Base-by-base conservation (phyloP, 2,797 vertebrate genomes). In the Propithecus perrieri region DNA sequence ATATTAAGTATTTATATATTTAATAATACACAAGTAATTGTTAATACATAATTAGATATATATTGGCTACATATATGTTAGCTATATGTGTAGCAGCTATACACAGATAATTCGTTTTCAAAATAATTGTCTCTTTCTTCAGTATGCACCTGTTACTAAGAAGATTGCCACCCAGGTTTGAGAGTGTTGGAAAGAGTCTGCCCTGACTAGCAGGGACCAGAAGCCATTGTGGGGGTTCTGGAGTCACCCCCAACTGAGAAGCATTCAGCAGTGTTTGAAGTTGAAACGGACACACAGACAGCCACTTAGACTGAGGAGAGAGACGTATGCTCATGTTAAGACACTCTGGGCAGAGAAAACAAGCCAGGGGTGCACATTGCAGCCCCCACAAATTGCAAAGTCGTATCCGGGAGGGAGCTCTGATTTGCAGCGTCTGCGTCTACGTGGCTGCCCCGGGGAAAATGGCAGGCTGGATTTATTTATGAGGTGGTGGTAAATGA, bases 241-340 rank as follows among this genome's bases (percentile, higher is more conserved):
- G n/a, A 61, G n/a, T 24, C 5, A 7, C 67, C 17, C 13, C 1
- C 11, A 7, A 6, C 9, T 10, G 13, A 83, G 6, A 26, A 2
- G 4, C 12, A 4, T 13, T 26, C 33, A 48, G 1, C 2, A 2
- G 38, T 48, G 38, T 93, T 72, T 55, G 15, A 50, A 5, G 7
- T 3, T 0, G 5, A 18, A 9, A 4, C 17, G 4, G 41, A 59
- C 22, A 3, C 0, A 9, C 3, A 20, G 4, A 35, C 2, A 69
- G 12, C 2, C 22, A 8, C 30, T 30, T 3, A 2, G 11, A 15
- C 65, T 26, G 14, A 2, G 0, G 18, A n/a, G 0, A 3, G 20
- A 28, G 24, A 53, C 18, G 26, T 10, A 69, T 4, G 3, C 14
- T n/a, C 5, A 0, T 8, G 0, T 13, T 11, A 15, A 53, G 18